Base-by-base conservation (phyloP, 2,888 invertebrate genomes). In the Mystacides longicornis region DNA sequence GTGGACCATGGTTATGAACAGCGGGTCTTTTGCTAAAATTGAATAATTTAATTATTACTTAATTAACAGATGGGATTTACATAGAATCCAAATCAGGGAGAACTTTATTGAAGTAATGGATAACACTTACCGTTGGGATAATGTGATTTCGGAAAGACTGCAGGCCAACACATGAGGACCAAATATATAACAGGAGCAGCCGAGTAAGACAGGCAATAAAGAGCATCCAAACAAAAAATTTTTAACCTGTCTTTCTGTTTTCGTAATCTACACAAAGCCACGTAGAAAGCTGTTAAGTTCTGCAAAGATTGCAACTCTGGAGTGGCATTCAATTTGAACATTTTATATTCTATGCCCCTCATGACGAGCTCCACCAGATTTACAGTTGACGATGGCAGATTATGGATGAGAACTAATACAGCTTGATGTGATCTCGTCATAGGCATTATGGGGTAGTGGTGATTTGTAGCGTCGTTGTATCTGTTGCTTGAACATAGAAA, bases 191-290 rank as follows among this genome's bases (percentile, higher is more conserved):
- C 63, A 5, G 69, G 65, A 14, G 74, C 64, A 1, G 74, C 67
- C 64, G 73, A 76, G 57, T 65, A 75, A 49, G 71, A 69, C 23
- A 75, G 66, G 57, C 75, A 75, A 61, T 77, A 77, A 73, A 77
- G 71, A 2, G 75, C 74, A 63, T 76, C 74, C 46, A 77, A 60
- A 53, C 77, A 67, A 54, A 77, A 77, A 3, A 69, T 54, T 51
- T 73, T 67, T 46, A 77, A 61, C 2, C 70, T 67, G 56, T 67
- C 69, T 56, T 67, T 69, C 49, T 68, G 64, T 48, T 67, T 64
- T 50, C 67, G 69, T 60, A 69, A 69, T 61, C 71, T 68, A 62
- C 77, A 77, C 18, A 74, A 57, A 11, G 73, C 63, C 5, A 75
- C 73, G 65, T 73, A 77, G 55, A 76, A 72, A 63, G 73, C 73